Evolutionary conservation across 2,888 invertebrate species (phyloP).

Genomic region (Sarcophaga caerulescens): DNA sequence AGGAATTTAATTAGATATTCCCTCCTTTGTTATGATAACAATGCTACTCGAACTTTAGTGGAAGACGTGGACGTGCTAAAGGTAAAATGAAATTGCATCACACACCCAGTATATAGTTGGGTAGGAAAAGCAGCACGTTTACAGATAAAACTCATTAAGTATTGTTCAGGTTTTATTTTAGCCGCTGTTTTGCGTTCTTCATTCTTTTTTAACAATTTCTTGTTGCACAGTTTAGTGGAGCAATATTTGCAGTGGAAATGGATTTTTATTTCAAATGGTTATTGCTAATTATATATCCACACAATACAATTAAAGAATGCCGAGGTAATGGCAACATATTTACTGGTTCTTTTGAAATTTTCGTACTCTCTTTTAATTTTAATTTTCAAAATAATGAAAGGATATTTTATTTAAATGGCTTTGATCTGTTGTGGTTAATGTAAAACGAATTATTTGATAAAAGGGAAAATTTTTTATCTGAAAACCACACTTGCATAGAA

Average conservation of each 20-base stretch:
- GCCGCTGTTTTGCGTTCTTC: too few species aligned
- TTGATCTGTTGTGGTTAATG: too few species aligned
- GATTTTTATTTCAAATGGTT: conserved; percentile 61
- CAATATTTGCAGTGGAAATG: conserved; percentile 23
- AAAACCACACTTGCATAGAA: too few species aligned
- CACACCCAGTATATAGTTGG: too few species aligned
- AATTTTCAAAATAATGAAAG: too few species aligned
- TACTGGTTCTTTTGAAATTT: background rate
- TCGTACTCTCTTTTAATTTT: background rate
- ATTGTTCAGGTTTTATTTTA: conserved; percentile 1
- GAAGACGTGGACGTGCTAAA: conserved; percentile 42
- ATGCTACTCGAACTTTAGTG: conserved; percentile 47
- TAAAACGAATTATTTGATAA: too few species aligned
- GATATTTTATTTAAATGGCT: too few species aligned
- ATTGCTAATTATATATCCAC: conserved; percentile 62
- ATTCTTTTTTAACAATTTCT: conserved; percentile 6
- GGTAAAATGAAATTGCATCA: conserved; percentile 12
- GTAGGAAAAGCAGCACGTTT: conserved; percentile 50
- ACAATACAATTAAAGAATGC: conserved; percentile 15
- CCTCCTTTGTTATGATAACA: conserved; percentile 50
- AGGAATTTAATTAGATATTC: conserved; percentile 65
- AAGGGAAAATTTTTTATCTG: too few species aligned
- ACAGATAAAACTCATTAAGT: conserved; percentile 62
- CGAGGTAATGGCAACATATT: conserved; percentile 42
- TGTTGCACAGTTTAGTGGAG: too few species aligned